These are phyloP conservation scores for Limonius californicus DNA, from an alignment of 1,140 invertebrate genomes.

Conservation along the genomic window DNA sequence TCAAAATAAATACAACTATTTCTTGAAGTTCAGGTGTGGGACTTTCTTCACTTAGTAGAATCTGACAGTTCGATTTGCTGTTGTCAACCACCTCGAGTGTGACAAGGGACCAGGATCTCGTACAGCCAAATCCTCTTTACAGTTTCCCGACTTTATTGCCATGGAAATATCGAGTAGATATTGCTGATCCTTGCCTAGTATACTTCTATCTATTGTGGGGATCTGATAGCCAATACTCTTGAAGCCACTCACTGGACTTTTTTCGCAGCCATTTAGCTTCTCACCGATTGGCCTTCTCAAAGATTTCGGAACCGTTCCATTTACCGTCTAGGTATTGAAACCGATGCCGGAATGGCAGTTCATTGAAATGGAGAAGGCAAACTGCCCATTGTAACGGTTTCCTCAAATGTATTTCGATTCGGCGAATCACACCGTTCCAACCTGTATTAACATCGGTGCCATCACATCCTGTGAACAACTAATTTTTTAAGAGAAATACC, in stretches of 20 bases:
- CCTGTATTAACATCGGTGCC: slow-evolving; percentile 40
- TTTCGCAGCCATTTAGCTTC: slow-evolving; percentile 31
- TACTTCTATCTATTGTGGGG: background rate
- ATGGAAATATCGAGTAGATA: slow-evolving; percentile 16
- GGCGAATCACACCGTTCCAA: slow-evolving; percentile 26
- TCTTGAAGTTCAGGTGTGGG: background rate
- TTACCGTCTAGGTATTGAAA: slow-evolving; percentile 29
- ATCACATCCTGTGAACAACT: slow-evolving; percentile 32
- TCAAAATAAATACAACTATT: background rate
- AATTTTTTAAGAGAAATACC: no score
- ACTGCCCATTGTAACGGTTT: slow-evolving; percentile 32
- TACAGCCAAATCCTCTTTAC: slow-evolving; percentile 17
- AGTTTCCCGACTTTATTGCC: slow-evolving; percentile 11
- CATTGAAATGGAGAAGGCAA: slow-evolving; percentile 31
- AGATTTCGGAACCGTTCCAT: slow-evolving; percentile 24
- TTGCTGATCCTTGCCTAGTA: slow-evolving; percentile 12
- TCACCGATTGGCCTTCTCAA: slow-evolving; percentile 30
- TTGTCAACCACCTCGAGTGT: slow-evolving; percentile 15
- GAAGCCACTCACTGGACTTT: background rate
- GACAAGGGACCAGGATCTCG: slow-evolving; percentile 26
- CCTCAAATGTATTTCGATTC: slow-evolving; percentile 7
- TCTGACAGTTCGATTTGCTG: background rate
- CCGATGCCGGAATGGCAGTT: slow-evolving; percentile 31
- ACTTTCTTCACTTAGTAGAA: background rate
- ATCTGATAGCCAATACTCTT: background rate